Evolutionary conservation across 1,140 invertebrate species (phyloP).

Genomic region (Solen grandis): DNA sequence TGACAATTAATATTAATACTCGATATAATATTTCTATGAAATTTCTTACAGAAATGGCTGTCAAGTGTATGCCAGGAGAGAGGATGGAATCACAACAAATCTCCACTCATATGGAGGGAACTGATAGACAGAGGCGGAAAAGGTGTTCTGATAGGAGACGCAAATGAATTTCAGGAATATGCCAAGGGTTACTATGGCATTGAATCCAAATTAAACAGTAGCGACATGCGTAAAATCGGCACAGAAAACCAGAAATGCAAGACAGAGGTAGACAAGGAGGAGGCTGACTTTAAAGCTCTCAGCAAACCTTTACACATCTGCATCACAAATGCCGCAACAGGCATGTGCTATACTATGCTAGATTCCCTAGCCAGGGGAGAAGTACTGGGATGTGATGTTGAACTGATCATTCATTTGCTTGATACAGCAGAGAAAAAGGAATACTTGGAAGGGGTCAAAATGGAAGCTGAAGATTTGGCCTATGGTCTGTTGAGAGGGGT

Average conservation of each 20-base stretch:
- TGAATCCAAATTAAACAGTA: conserved; percentile 73
- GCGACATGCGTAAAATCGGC: conserved; percentile 75
- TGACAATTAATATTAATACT: no score
- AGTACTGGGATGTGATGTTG: conserved; percentile 70
- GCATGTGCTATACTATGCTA: conserved; percentile 72
- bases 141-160: conserved; percentile 80
- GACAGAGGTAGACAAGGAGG: conserved; percentile 73
- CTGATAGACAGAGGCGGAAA: conserved; percentile 80
- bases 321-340: conserved; percentile 74
- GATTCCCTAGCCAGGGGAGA: conserved; percentile 71
- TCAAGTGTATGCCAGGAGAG: conserved; percentile 69
- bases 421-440: conserved; percentile 65
- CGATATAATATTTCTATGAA: no score
- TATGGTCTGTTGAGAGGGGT: conserved; percentile 69
- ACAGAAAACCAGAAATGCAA: conserved; percentile 76
- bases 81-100: conserved; percentile 77
- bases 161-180: conserved; percentile 81
- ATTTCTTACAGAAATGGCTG: conserved; percentile 75
- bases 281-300: conserved; percentile 59
- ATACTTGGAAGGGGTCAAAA: conserved; percentile 68
- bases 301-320: conserved; percentile 76
- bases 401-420: conserved; percentile 71
- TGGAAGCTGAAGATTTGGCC: conserved; percentile 77
- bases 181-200: conserved; percentile 79
- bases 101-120: conserved; percentile 81